These are phyloP conservation scores for Aporophyla nigra DNA, from an alignment of 2,888 invertebrate species.

Conservation along the genomic window DNA sequence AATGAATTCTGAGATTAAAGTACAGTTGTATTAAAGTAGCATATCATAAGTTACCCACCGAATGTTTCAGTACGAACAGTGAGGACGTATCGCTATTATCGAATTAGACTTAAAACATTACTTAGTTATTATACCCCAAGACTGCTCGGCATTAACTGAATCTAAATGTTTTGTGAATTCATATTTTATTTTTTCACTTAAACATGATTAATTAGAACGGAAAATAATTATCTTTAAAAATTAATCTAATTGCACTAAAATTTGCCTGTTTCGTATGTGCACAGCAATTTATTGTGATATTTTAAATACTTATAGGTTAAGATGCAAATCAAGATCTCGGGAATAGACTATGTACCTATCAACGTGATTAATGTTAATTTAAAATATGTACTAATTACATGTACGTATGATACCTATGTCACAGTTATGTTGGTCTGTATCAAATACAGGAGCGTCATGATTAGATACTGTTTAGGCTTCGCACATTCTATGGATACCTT, in stretches of 20 bases:
- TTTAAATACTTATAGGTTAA: constrained; percentile 90
- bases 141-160: constrained; percentile 69
- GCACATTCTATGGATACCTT: constrained; percentile 69
- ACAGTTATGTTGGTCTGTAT: constrained; percentile 79
- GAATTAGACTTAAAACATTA: constrained; percentile 34
- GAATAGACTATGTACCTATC: constrained; percentile 87
- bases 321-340: constrained; percentile 87
- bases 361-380: constrained; percentile 86
- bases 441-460: constrained; percentile 78
- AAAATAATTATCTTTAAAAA: constrained; percentile 83
- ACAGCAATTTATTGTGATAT: constrained; percentile 91
- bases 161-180: constrained; percentile 44
- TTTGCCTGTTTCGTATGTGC: constrained; percentile 91
- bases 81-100: constrained; percentile 24
- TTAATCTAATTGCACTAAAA: constrained; percentile 90
- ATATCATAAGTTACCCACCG: constrained; percentile 53
- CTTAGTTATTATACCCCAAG: constrained; percentile 54
- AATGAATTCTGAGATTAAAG: constrained; percentile 68
- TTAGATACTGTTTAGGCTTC: constrained; percentile 75
- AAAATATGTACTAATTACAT: constrained; percentile 74
- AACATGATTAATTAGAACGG: constrained; percentile 80
- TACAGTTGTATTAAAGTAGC: constrained; percentile 43
- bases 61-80: constrained; percentile 21
- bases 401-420: constrained; percentile 72
- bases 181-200: constrained; percentile 52